Base-by-base conservation (phyloP, 2,113 vertebrate genomes). In the Pterocles orientalis region DNA sequence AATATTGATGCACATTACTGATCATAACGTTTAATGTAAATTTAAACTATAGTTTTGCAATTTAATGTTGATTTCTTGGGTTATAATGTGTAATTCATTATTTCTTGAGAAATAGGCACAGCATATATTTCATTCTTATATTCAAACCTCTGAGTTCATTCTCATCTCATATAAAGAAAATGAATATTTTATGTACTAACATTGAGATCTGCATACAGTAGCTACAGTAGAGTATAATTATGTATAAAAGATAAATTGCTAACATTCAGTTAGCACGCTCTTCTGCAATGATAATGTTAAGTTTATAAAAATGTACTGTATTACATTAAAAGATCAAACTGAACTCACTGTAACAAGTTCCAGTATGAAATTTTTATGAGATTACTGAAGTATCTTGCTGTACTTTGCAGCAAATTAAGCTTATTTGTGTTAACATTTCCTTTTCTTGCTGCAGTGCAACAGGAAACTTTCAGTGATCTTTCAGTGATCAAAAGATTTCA, bases 301-400 rank as follows among this genome's bases (percentile, higher is more conserved):
- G 79, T 97, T 97, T 97, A 97, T 98, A 96, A 97, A 93, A 95
- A 95, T 97, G 96, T 98, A 94, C 92, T 98, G 95, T 98, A 96
- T 96, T 95, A 97, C 95, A 94, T 97, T 96, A 97, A 97, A 97
- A 96, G 92, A 96, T 96, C 94, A 97, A 96, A 91, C 88, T 96
- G 86, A 97, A 93, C 94, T 97, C 97, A 77, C 75, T 97, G 89
- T 97, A 97, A 90, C 92, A 97, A 93, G 88, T 95, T 97, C 96
- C 95, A 96, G 94, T 92, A 96, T 97, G 95, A 97, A 94, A 96
- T 97, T 96, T 91, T 92, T 96, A 86, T 31, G 80, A 94, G 93
- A 95, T 95, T 92, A 93, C 90, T 12, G 45, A 97, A 97, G 96
- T 94, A 31, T 94, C 93, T 97, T 97, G 96, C 82, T 97, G 96